Evolutionary conservation across 2,113 vertebrate species (phyloP).

Genomic region (Nettapus auritus): DNA sequence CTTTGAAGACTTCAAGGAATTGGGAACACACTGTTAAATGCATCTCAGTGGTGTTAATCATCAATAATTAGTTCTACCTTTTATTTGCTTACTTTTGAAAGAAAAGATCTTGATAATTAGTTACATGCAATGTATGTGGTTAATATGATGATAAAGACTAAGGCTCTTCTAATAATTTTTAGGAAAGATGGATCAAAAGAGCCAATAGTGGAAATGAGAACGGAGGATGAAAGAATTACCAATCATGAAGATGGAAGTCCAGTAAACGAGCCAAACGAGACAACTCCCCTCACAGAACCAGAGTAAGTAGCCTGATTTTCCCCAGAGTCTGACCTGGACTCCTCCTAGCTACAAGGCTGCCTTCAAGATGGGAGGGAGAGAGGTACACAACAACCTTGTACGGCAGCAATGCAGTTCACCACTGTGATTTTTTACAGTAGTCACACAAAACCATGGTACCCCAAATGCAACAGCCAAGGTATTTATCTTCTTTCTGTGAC

Average conservation of each 20-base stretch:
- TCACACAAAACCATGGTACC: accelerated
- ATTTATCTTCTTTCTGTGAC: background rate
- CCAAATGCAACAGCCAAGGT: accelerated
- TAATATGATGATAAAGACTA: background rate
- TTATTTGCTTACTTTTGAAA: background rate
- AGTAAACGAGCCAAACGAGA: constrained; percentile 91
- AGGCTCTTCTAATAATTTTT: constrained; percentile 54
- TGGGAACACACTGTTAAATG: background rate
- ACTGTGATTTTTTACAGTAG: background rate
- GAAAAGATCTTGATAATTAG: background rate
- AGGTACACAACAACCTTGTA: background rate
- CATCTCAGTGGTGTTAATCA: constrained; percentile 8
- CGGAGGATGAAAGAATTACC: constrained; percentile 88
- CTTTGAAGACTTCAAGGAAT: constrained; percentile 50
- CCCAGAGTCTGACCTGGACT: background rate
- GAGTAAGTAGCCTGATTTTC: constrained; percentile 77
- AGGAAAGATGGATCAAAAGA: constrained; percentile 92
- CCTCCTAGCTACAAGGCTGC: background rate
- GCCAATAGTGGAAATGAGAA: constrained; percentile 89
- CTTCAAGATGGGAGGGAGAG: background rate
- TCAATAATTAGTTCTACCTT: constrained; percentile 46
- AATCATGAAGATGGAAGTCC: constrained; percentile 86
- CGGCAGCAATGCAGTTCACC: background rate
- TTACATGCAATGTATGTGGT: background rate
- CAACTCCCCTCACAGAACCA: constrained; percentile 89